Evolutionary conservation across 1,140 invertebrate genomes (phyloP).

Genomic region (Chironomus striatipennis): DNA sequence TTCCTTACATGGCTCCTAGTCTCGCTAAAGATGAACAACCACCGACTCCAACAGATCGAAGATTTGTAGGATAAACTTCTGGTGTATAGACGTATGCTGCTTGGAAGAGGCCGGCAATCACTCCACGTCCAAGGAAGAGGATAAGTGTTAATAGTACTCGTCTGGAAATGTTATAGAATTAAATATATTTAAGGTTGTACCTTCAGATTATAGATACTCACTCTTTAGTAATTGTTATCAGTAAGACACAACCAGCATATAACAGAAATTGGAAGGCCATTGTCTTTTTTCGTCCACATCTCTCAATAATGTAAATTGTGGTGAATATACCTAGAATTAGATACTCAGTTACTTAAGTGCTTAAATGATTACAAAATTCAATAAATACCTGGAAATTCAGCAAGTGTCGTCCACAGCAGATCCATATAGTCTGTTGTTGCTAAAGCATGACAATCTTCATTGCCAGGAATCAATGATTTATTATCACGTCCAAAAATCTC

Average conservation of each 20-base stretch:
- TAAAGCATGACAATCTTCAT: conserved; percentile 63
- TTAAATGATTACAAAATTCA: conserved; percentile 45
- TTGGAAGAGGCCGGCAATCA: conserved; percentile 90
- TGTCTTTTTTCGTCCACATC: conserved; percentile 82
- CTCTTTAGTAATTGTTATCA: conserved; percentile 70
- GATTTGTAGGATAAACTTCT: conserved; percentile 53
- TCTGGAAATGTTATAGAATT: conserved; percentile 44
- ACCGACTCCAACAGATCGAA: conserved; percentile 68
- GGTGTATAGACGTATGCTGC: conserved; percentile 93
- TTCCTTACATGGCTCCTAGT: conserved; percentile 61
- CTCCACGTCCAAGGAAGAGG: conserved; percentile 80
- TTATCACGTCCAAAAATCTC: conserved; percentile 69
- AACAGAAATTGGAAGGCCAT: conserved; percentile 90
- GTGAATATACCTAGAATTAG: conserved; percentile 80
- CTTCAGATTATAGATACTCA: conserved; percentile 42
- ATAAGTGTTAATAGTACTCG: conserved; percentile 72
- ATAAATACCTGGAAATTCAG: conserved; percentile 89
- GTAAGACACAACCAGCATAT: conserved; percentile 72
- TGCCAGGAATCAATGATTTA: conserved; percentile 42
- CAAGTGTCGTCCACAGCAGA: conserved; percentile 86
- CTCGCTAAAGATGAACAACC: conserved; percentile 69
- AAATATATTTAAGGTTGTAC: background rate
- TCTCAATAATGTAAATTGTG: conserved; percentile 86
- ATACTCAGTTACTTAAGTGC: conserved; percentile 47
- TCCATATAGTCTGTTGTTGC: conserved; percentile 85